These are phyloP conservation scores for Calycopis cecrops DNA, from an alignment of 1,140 invertebrate species.

Conservation along the genomic window DNA sequence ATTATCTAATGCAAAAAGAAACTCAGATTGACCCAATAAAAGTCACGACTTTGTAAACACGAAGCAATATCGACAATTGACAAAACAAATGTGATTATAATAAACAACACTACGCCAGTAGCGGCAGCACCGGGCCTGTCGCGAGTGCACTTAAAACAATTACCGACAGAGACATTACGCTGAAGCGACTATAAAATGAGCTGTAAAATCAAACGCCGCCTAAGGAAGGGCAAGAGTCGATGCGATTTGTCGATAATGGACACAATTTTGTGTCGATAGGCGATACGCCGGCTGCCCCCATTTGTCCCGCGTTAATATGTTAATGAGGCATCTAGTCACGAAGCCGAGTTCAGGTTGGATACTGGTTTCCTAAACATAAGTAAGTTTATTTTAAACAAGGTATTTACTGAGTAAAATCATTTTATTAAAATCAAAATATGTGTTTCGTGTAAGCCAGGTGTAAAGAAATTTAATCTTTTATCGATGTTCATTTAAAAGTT, in stretches of 20 bases:
- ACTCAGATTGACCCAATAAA: too few species aligned
- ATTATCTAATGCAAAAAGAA: too few species aligned
- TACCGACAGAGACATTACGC: slow-evolving; percentile 32
- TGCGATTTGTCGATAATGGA: slow-evolving; percentile 28
- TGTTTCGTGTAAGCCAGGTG: too few species aligned
- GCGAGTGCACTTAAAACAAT: slow-evolving; percentile 30
- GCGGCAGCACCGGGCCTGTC: slow-evolving; percentile 29
- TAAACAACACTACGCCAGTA: slow-evolving; percentile 25
- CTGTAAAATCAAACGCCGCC: slow-evolving; percentile 37
- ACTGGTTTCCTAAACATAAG: slow-evolving; percentile 24
- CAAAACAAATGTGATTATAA: slow-evolving; percentile 15
- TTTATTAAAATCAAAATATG: too few species aligned
- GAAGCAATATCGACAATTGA: slow-evolving; percentile 14
- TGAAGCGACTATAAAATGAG: slow-evolving; percentile 41
- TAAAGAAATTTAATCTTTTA: too few species aligned
- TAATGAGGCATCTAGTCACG: slow-evolving; percentile 41
- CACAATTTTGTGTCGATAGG: slow-evolving; percentile 21
- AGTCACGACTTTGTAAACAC: too few species aligned
- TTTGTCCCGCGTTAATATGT: slow-evolving; percentile 49
- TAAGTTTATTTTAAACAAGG: too few species aligned
- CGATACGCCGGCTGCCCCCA: slow-evolving; percentile 29
- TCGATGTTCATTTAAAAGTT: too few species aligned
- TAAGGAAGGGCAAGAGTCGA: slow-evolving; percentile 33
- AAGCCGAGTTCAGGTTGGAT: slow-evolving; percentile 24
- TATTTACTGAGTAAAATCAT: too few species aligned